Conservation (phyloP, 2,113 vertebrate genomes). For the Pavo muticus region DNA sequence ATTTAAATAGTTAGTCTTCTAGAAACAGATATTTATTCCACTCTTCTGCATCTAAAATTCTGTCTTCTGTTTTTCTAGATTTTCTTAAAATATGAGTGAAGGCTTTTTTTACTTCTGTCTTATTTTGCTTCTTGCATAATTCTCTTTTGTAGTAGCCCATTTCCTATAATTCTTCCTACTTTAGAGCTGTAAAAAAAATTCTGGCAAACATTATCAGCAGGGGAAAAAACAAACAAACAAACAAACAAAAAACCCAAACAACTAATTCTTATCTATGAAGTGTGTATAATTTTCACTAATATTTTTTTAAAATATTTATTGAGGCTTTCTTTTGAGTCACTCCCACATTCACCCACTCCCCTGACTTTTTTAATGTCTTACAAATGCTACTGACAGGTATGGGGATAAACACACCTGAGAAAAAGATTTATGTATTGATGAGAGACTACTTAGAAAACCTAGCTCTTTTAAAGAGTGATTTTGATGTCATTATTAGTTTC, state of each 20-base stretch:
- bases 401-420: neutral
- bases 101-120: neutral
- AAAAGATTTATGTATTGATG: neutral
- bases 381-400: neutral
- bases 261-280: neutral
- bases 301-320: neutral
- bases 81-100: neutral
- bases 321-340: neutral
- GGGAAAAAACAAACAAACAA: too few relatives aligned
- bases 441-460: neutral
- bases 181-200: neutral
- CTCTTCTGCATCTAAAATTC: neutral
- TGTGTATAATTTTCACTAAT: neutral
- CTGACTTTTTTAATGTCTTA: neutral
- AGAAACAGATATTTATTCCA: neutral
- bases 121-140: neutral
- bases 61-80: neutral
- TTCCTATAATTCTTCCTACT: neutral
- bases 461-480: neutral
- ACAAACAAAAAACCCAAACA: too few relatives aligned
- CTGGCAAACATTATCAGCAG: neutral
- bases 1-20: neutral
- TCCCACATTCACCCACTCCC: neutral
- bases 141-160: neutral
- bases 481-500: neutral